phyloP scores from a whole-genome alignment of 2,888 invertebrate genomes.

The Parnassius glacialis region DNA sequence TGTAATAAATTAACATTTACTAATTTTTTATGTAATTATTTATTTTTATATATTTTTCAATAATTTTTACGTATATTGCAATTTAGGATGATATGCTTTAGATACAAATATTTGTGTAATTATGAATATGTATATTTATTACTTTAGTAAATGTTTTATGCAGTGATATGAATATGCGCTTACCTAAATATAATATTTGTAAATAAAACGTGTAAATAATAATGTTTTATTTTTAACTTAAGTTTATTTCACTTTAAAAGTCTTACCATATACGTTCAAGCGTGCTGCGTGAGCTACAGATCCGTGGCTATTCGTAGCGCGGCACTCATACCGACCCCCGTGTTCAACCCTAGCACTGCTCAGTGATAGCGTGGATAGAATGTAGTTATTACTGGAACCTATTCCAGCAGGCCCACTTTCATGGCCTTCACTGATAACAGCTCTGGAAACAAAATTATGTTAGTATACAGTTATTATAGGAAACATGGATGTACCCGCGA shows the following conservation, averaged over 20 bases:
- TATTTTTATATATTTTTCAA: too few species aligned
- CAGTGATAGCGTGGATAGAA: constrained; percentile 90
- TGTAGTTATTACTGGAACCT: constrained; percentile 82
- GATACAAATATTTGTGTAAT: too few species aligned
- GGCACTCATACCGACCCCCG: constrained; percentile 92
- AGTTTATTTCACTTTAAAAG: neutral
- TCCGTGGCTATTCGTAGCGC: constrained; percentile 87
- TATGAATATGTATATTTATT: too few species aligned
- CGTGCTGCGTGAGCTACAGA: constrained; percentile 86
- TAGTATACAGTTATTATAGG: too few species aligned
- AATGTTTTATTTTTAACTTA: neutral
- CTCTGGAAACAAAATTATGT: constrained; percentile 41
- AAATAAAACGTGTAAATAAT: neutral
- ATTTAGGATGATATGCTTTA: too few species aligned
- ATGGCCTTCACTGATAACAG: constrained; percentile 66
- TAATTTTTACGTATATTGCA: too few species aligned
- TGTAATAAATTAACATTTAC: too few species aligned
- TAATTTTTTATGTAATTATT: too few species aligned
- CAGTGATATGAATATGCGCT: too few species aligned
- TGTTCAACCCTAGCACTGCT: constrained; percentile 89
- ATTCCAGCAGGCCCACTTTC: constrained; percentile 63
- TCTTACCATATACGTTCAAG: constrained; percentile 88
- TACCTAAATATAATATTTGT: too few species aligned
- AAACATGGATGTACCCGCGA: too few species aligned
- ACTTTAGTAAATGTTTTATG: too few species aligned